Percentiles rank a stretch among this genome's conserved stretches.
Conservation (phyloP, 2,797 vertebrate genomes). For the Steatocranus sp. region DNA sequence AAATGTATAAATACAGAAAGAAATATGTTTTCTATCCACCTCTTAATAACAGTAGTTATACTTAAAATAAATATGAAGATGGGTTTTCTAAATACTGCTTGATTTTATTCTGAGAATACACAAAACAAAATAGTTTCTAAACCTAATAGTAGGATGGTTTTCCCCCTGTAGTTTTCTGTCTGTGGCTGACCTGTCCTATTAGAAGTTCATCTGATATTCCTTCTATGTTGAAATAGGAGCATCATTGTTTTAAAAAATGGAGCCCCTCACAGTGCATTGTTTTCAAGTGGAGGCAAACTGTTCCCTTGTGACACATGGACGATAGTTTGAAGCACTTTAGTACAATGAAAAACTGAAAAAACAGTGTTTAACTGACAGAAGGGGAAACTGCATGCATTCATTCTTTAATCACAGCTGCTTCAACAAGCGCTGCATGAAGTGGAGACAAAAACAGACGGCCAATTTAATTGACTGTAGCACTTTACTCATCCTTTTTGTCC, state of each 20-base stretch:
- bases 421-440: not conserved
- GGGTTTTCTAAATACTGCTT: not conserved
- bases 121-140: not conserved
- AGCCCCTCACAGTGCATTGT: not conserved
- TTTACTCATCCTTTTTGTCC: not conserved
- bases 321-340: not conserved
- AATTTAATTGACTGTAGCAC: not conserved
- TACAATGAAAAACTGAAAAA: not conserved
- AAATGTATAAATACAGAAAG: not conserved
- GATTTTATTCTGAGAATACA: not conserved
- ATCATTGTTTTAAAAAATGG: not conserved
- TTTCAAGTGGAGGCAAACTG: not conserved
- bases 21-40: not conserved
- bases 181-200: not conserved
- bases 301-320: not conserved
- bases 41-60: not conserved
- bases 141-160: not conserved
- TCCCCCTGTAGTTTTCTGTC: not conserved
- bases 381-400: not conserved
- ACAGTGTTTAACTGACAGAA: not conserved
- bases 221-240: not conserved
- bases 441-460: not conserved
- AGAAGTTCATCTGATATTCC: slow-evolving; percentile 10
- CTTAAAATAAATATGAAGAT: not conserved
- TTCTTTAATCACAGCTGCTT: not conserved